These are phyloP conservation scores for Mola mola DNA, from an alignment of 2,113 vertebrate genomes.

Conservation along the genomic window DNA sequence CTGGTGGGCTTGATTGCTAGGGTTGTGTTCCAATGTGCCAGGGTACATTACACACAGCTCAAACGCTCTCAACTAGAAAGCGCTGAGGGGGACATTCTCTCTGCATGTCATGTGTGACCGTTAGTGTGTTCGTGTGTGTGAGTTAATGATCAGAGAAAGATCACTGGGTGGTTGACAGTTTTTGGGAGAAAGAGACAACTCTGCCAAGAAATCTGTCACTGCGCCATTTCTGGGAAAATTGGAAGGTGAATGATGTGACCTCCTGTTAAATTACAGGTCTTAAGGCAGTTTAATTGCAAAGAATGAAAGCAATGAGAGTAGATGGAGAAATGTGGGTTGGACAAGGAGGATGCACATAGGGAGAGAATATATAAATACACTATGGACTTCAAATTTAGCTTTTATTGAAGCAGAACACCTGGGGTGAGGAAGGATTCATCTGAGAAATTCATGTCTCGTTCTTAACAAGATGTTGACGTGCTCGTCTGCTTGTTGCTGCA, in stretches of 20 bases:
- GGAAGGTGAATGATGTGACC: conserved; percentile 2
- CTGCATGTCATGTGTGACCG: conserved; percentile 2
- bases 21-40: conserved; percentile 18
- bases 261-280: no score
- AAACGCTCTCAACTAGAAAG: no score
- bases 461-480: conserved; percentile 35
- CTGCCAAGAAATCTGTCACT: conserved; percentile 37
- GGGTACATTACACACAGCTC: no score
- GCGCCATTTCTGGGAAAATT: conserved; percentile 7
- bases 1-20: conserved; percentile 1
- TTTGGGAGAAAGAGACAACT: conserved; percentile 38
- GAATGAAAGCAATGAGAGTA: background rate
- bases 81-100: background rate
- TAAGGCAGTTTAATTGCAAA: conserved; percentile 32
- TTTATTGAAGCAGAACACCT: conserved; percentile 26
- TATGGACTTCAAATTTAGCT: conserved; percentile 19
- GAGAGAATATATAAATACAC: background rate
- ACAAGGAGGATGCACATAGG: background rate
- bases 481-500: conserved; percentile 29
- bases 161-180: conserved; percentile 43
- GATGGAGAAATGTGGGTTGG: background rate
- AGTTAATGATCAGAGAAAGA: conserved; percentile 26
- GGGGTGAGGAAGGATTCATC: conserved; percentile 18
- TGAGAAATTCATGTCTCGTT: conserved; percentile 16
- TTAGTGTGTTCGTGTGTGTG: background rate